These are phyloP conservation scores for Odontomyia ornata DNA, from an alignment of 2,888 invertebrate species.

Conservation along the genomic window DNA sequence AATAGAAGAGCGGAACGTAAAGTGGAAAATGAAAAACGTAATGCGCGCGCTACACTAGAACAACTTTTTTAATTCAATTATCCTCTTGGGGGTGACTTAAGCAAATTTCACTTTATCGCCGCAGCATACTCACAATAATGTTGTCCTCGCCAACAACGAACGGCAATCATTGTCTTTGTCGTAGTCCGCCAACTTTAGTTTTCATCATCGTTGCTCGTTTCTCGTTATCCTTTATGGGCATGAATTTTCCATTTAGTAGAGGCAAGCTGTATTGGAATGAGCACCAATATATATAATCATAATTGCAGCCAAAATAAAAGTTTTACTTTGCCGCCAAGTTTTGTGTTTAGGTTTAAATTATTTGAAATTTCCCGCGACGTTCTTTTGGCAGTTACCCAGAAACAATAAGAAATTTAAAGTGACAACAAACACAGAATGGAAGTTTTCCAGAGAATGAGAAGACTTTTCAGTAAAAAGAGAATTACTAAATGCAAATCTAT, in stretches of 20 bases:
- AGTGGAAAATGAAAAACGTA: neutral
- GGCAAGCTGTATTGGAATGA: neutral
- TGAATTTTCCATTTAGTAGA: slow-evolving; percentile 6
- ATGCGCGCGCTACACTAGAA: neutral
- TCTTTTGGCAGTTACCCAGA: neutral
- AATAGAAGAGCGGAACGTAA: neutral
- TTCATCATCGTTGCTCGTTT: neutral
- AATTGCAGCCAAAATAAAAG: slow-evolving; percentile 14
- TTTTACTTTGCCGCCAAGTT: neutral
- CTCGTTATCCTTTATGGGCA: slow-evolving; percentile 36
- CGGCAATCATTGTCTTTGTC: neutral
- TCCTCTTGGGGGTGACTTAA: slow-evolving; percentile 33
- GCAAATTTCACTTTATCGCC: slow-evolving; percentile 39
- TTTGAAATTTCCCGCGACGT: neutral
- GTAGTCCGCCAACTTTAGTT: neutral
- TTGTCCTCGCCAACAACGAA: too few species aligned
- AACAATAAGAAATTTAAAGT: slow-evolving; percentile 1
- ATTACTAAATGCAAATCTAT: slow-evolving; percentile 16
- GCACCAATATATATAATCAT: slow-evolving; percentile 16
- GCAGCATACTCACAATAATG: slow-evolving; percentile 2
- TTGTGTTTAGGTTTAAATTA: neutral
- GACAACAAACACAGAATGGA: neutral
- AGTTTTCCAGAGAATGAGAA: neutral
- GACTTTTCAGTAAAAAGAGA: neutral
- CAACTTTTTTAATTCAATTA: slow-evolving; percentile 41